These are phyloP conservation scores for Elysia crispata DNA, from an alignment of 2,888 invertebrate species.

Conservation along the genomic window DNA sequence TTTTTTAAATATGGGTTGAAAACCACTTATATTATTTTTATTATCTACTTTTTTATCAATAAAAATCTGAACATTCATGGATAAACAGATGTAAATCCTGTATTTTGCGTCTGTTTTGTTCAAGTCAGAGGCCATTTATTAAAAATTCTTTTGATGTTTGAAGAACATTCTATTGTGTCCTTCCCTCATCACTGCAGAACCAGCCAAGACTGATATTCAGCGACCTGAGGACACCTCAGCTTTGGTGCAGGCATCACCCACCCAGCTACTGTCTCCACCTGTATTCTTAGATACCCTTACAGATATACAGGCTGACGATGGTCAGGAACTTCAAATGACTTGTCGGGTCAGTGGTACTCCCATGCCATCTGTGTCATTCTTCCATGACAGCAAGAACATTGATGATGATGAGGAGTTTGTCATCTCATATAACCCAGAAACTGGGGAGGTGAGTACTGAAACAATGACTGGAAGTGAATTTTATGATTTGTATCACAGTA, in stretches of 20 bases:
- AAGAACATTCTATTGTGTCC: too few species aligned
- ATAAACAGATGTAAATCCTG: too few species aligned
- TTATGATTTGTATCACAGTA: neutral
- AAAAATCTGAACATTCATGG: too few species aligned
- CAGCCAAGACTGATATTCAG: constrained; percentile 56
- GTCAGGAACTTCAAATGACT: constrained; percentile 71
- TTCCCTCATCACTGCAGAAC: constrained; percentile 51
- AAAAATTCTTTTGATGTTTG: too few species aligned
- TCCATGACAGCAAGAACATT: constrained; percentile 76
- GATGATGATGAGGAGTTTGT: constrained; percentile 77
- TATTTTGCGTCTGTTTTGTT: too few species aligned
- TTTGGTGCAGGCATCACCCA: constrained; percentile 64
- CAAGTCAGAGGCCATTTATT: too few species aligned
- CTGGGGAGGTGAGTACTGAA: constrained; percentile 64
- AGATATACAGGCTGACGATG: constrained; percentile 69
- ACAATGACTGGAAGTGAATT: neutral
- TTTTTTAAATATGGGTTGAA: too few species aligned
- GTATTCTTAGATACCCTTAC: constrained; percentile 68
- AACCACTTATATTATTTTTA: too few species aligned
- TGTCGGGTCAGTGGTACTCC: constrained; percentile 74
- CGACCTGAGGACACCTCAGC: constrained; percentile 55
- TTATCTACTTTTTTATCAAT: too few species aligned
- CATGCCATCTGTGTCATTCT: constrained; percentile 74
- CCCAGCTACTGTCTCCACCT: constrained; percentile 67
- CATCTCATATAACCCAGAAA: constrained; percentile 73